Conservation (phyloP, 35 echinoderm and acorn worm species). For the Apostichopus parvimensis region DNA sequence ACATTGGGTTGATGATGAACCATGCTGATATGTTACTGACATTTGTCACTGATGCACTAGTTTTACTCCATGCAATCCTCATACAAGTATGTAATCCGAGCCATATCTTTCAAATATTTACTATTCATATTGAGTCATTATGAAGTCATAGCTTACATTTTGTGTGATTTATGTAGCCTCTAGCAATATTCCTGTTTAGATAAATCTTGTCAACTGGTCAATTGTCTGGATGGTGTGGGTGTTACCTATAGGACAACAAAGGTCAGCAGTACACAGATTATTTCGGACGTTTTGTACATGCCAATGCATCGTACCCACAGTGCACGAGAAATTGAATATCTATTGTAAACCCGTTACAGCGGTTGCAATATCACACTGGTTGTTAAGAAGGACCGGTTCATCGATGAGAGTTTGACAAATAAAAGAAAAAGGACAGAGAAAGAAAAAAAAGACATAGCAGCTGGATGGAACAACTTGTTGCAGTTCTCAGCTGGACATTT, state of each 20-base stretch:
- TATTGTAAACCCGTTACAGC: too few species aligned
- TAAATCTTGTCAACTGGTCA: too few species aligned
- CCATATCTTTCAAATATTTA: not conserved
- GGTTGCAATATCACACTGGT: not conserved
- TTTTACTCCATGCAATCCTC: not conserved
- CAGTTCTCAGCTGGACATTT: not conserved
- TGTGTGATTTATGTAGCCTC: too few species aligned
- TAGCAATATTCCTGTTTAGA: too few species aligned
- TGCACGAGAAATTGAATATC: too few species aligned
- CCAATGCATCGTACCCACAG: too few species aligned
- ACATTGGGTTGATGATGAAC: not conserved
- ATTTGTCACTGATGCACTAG: not conserved
- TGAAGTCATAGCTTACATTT: not conserved
- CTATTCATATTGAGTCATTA: not conserved
- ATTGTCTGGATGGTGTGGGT: too few species aligned
- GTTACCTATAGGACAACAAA: too few species aligned
- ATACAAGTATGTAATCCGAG: not conserved
- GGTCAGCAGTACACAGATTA: too few species aligned
- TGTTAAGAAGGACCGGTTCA: not conserved
- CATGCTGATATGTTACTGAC: not conserved
- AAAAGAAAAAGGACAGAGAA: too few species aligned
- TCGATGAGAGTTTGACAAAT: not conserved
- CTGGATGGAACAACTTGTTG: not conserved
- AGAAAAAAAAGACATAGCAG: not conserved
- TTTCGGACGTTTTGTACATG: too few species aligned